Evolutionary conservation across 1,140 invertebrate genomes (phyloP), one percentile per base, ranked within the genome.

Genomic region (Scaptomyza montana): DNA sequence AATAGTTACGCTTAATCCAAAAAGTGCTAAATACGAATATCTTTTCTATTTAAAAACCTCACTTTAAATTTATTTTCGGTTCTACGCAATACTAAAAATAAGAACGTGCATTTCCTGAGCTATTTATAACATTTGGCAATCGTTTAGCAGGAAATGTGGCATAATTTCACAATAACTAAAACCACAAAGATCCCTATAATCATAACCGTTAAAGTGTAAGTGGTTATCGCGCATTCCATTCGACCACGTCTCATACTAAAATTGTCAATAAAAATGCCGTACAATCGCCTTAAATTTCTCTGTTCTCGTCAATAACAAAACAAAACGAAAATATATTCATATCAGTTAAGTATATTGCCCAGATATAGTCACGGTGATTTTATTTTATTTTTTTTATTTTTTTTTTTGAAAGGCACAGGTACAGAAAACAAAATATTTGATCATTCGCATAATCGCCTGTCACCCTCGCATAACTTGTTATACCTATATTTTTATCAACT

Each of bases 221-320:
- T 25, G 21, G 36, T 5, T 54, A 72, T 61, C 62, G 30, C 16
- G 12, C 54, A 49, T 70, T 53, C 13, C 19, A 19, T 43, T 55
- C 21, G 16, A 12, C 43, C 5, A 33, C 5, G 12, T n/a, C 39
- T 33, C 2, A n/a, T 43, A 53, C 13, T 56, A 12, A 56, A 55
- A 49, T 56, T 51, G 13, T 8, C 51, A 55, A 62, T 68, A 56
- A 56, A 68, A 28, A 54, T 55, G 25, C 13, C 63, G 13, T 30
- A n/a, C 12, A 51, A 53, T 46, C 36, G 2, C 19, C 12, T 53
- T 53, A 36, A 36, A 47, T 67, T 67, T 43, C 33, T 19, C 53
- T 60, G 78, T 62, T 64, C 25, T 49, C 43, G 62, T 21, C 21
- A 43, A 67, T 81, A 61, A 87, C 81, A 73, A 81, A 75, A 85